Base-by-base conservation (phyloP, 2,113 vertebrate species). In the Heliornis fulica region DNA sequence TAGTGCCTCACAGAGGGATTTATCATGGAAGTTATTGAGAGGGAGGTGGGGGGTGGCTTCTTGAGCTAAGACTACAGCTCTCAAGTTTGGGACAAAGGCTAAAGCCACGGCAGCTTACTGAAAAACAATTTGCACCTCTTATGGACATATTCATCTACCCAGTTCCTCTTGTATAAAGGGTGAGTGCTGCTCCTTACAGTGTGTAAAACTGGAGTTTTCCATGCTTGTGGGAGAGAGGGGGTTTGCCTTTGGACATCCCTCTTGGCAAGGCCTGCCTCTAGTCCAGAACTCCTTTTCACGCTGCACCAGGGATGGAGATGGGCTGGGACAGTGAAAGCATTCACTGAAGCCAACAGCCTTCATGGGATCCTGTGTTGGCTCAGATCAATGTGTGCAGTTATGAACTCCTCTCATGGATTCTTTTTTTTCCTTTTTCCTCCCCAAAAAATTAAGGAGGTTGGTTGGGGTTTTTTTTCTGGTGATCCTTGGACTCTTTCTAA, bases 71-170 rank as follows among this genome's bases (percentile, higher is more conserved):
- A 68, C 15, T 28, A 10, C 66, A 41, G 53, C 43, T 64, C 74
- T 23, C 22, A 7, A 80, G 43, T 28, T 63, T 71, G 65, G 54
- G 17, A 61, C 69, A 53, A 40, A 65, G 31, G 28, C 31, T 87
- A 3, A 43, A 91, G 41, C 70, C 40, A 20, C 6, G 20, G 3
- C 8, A 36, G 15, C 22, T 82, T 2, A 3, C 29, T 76, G 57
- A 2, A 31, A 36, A 57, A 26, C n/a, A n/a, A 15, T 54, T 77
- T 84, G 79, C 38, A n/a, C 1, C 41, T 66, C 51, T 8, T 8
- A 0, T 0, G 9, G 2, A 1, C 3, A 0, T 61, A 7, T n/a
- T n/a, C 14, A 19, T 63, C 57, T 45, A 48, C 43, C 34, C 34
- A 68, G 53, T 69, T 68, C 40, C 43, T n/a, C 21, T 61, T 1